Evolutionary conservation across 2,113 vertebrate genomes (phyloP), one percentile per base, ranked within the genome.

Genomic region (Oreamnos americanus): DNA sequence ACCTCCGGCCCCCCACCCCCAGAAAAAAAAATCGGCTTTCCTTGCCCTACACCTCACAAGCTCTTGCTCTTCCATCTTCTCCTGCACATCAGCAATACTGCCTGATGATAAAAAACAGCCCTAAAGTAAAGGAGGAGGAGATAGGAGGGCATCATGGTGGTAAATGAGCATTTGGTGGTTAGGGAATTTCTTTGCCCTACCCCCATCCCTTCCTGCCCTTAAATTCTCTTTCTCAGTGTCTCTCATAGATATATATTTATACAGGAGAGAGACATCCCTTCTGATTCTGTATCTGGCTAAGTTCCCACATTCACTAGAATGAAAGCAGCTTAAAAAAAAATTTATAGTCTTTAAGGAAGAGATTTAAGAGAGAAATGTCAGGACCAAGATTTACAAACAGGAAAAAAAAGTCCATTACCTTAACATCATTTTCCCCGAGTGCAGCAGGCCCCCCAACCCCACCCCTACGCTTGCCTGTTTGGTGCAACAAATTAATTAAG

Each of bases 401-500:
- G 16, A 53, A 82, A 81, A 81, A 33, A 26, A 76, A 76, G 25
- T 53, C 78, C 57, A 49, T 87, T 95, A 43, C 3, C 1, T 87
- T 57, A 1, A 82, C 85, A 62, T 98, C 55, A 78, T 96, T 90
- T 53, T 95, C 87, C 64, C 74, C 60, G 2, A 79, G 30, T 81
- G 82, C 84, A 55, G 8, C 9, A 28, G 14, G 71, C 71, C 39
- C 71, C 71, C 47, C 47, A 14, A 47, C 85, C 30, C 36, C 94
- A 7, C 62, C n/a, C 91, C 74, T 76, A 45, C 47, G 7, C 90
- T 94, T 83, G 83, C 74, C 98, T 98, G 91, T 89, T 98, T 97
- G 97, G 87, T 96, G 84, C 95, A 96, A 94, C 96, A 98, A 96
- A 99, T 98, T 98, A 98, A 99, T 98, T 98, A 98, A 97, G 47